A percentile compares a stretch with the other conserved stretches of the same genome.
These are phyloP conservation scores for Acanthopleura granulata DNA, from an alignment of 2,888 invertebrate species.

Conservation along the genomic window DNA sequence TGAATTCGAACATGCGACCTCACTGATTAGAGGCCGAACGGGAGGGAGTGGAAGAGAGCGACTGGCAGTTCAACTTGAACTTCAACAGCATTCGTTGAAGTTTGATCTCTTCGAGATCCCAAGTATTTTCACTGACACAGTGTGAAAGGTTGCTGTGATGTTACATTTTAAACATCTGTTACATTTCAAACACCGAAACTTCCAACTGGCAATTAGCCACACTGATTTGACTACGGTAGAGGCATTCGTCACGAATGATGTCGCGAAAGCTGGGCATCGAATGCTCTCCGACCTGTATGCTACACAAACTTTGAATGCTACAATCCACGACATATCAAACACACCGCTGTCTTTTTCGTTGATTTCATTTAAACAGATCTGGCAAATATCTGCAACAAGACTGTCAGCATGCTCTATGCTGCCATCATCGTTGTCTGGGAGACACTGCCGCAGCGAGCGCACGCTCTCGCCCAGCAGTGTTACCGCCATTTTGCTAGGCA, in stretches of 20 bases:
- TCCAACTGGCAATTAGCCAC: too few relatives aligned
- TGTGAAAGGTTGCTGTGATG: too few relatives aligned
- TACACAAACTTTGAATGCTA: too few relatives aligned
- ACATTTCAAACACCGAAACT: too few relatives aligned
- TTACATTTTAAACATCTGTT: too few relatives aligned
- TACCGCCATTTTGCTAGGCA: conserved; percentile 42
- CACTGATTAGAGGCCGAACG: too few relatives aligned
- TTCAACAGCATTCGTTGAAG: too few relatives aligned
- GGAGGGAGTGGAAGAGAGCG: too few relatives aligned
- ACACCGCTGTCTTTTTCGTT: conserved; percentile 58
- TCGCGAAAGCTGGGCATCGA: background rate
- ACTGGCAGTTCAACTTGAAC: too few relatives aligned
- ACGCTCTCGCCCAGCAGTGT: conserved; percentile 48
- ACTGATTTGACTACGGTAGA: background rate
- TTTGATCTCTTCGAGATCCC: too few relatives aligned
- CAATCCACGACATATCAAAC: background rate
- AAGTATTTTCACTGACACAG: too few relatives aligned
- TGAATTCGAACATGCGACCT: too few relatives aligned
- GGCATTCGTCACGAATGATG: background rate
- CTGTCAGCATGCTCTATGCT: conserved; percentile 46
- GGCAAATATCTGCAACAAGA: conserved; percentile 54
- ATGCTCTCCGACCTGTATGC: background rate
- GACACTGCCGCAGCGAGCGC: conserved; percentile 43
- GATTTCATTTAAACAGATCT: conserved; percentile 57
- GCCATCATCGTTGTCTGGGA: conserved; percentile 33